Conservation (phyloP, 2,888 invertebrate species). For the Cataglyphis altisquamis region DNA sequence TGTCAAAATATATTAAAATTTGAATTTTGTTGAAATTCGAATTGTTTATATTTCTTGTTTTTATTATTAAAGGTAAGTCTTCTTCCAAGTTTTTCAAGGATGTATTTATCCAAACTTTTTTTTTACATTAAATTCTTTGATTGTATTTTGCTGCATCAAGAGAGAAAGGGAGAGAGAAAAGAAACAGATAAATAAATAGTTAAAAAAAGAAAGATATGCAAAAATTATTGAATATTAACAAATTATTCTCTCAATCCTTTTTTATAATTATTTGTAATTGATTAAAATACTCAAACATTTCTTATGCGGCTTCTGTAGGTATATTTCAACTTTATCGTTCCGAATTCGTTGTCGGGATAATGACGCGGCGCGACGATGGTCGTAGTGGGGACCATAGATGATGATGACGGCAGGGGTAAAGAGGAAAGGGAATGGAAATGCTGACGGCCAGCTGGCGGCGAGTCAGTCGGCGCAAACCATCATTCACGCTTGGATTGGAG, state of each 20-base stretch:
- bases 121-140: not conserved
- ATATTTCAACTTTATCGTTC: not conserved
- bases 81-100: not conserved
- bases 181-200: too few relatives aligned
- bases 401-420: conserved; percentile 44
- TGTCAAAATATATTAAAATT: not conserved
- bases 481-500: conserved; percentile 81
- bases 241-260: not conserved
- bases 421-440: conserved; percentile 57
- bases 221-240: not conserved
- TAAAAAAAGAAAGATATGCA: too few relatives aligned
- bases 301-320: not conserved
- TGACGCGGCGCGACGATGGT: conserved; percentile 36
- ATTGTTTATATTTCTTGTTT: not conserved
- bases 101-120: not conserved
- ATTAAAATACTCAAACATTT: not conserved
- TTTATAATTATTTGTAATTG: not conserved
- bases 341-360: not conserved
- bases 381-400: conserved; percentile 45
- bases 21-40: not conserved
- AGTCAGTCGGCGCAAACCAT: conserved; percentile 70
- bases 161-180: too few relatives aligned
- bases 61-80: not conserved
- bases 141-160: not conserved
- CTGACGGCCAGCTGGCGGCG: conserved; percentile 69